A percentile compares a stretch with the other conserved stretches of the same genome.
phyloP scores from a whole-genome alignment of 2,113 vertebrate species.

The Ginglymostoma cirratum region DNA sequence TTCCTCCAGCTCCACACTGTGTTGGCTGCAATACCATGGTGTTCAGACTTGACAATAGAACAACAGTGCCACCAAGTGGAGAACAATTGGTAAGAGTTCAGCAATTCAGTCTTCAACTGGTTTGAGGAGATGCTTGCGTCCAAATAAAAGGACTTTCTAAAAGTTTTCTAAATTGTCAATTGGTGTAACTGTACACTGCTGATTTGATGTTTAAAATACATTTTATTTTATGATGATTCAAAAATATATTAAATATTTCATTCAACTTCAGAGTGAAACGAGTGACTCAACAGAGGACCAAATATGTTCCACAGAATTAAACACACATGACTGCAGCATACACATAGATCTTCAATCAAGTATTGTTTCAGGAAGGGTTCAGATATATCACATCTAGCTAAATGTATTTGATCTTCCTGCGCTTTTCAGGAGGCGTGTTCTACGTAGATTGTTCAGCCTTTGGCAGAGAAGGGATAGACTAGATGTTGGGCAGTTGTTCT shows the following conservation, averaged over 20 bases:
- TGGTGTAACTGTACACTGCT: not conserved
- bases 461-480: not conserved
- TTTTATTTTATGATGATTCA: not conserved
- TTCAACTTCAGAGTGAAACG: not conserved
- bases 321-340: not conserved
- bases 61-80: conserved; percentile 19
- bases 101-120: not conserved
- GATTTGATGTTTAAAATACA: not conserved
- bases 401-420: not conserved
- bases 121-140: not conserved
- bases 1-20: too few relatives aligned
- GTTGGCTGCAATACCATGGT: too few relatives aligned
- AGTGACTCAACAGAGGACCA: not conserved
- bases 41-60: not conserved
- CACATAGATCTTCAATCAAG: not conserved
- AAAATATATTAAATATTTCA: not conserved
- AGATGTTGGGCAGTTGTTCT: not conserved
- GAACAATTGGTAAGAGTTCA: not conserved
- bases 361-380: too few relatives aligned
- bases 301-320: not conserved
- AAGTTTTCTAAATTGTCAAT: not conserved
- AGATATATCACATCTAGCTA: not conserved
- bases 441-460: not conserved
- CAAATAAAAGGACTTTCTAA: not conserved
- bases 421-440: not conserved